These are phyloP conservation scores for Chaetodon trifascialis DNA, from an alignment of 2,113 vertebrate genomes.

Conservation along the genomic window DNA sequence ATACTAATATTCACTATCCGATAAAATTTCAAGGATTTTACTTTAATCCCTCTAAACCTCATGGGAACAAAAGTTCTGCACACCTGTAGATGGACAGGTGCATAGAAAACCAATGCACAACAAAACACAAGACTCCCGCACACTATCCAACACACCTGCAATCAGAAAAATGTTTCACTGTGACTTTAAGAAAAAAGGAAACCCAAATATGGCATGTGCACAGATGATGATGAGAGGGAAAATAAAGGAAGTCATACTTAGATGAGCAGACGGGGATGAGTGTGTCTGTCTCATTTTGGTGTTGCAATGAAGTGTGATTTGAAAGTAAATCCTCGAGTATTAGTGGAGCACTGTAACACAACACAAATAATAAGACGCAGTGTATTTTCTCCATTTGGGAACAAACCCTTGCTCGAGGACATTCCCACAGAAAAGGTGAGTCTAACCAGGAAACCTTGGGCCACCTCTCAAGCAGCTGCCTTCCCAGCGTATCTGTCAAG, in stretches of 20 bases:
- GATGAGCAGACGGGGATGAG: background rate
- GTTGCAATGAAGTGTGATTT: background rate
- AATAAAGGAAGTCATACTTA: background rate
- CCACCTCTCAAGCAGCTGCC: constrained; percentile 18
- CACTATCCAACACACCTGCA: too few species aligned
- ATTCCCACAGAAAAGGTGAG: background rate
- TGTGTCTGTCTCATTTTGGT: background rate
- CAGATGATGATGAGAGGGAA: background rate
- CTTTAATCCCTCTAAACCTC: too few species aligned
- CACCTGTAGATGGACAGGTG: too few species aligned
- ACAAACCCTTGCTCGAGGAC: background rate
- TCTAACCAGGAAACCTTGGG: background rate
- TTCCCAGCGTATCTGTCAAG: constrained; percentile 28
- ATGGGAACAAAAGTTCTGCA: too few species aligned
- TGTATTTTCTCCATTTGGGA: background rate
- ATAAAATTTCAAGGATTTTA: too few species aligned
- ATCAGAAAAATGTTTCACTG: too few species aligned
- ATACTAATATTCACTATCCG: too few species aligned
- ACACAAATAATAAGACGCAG: background rate
- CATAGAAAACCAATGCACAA: too few species aligned
- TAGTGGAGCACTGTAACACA: too few species aligned
- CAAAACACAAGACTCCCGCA: too few species aligned
- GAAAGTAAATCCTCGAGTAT: too few species aligned
- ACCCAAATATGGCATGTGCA: background rate
- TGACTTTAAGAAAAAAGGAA: too few species aligned